Base-by-base conservation (phyloP, 2,888 invertebrate genomes). In the Cistogaster globosa region DNA sequence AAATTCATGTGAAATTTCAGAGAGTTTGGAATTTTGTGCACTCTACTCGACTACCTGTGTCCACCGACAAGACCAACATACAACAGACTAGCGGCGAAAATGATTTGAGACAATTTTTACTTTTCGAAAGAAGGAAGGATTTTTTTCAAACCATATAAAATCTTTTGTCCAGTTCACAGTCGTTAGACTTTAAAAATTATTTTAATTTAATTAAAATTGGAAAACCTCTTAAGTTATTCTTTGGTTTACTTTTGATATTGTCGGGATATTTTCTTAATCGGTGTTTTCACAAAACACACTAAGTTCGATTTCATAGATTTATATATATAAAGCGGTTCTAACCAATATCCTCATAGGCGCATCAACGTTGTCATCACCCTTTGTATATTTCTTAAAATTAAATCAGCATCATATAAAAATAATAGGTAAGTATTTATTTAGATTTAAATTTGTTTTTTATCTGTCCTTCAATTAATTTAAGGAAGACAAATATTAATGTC, bases 31-130 rank as follows among this genome's bases (percentile, higher is more conserved):
- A 65, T 85, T 77, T 26, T 80, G 67, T 68, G 36, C 71, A 20
- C 79, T 63, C 60, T 48, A 48, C 72, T 63, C 58, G 57, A 74
- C 69, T 78, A 81, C 84, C 69, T 81, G 84, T 63, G 80, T 68
- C 68, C 77, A 76, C 75, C 75, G 60, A 67, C 80, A 76, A 78
- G 58, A 77, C 57, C 74, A 85, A 82, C 32, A 58, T 62, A 80
- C 69, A 65, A 65, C 75, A 81, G 80, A 81, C 74, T 60, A 82
- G 85, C 82, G 82, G 85, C 85, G 85, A 85, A 85, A 82, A 85
- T 85, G 85, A 85, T 85, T 85, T 85, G 82, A 85, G 78, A 71
- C 69, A 82, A 67, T 82, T 85, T 84, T 72, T 58, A 57, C 48
- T 20, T 62, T 62, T 62, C 18, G 72, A 81, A 38, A 58, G 71